Evolutionary conservation across 2,113 vertebrate genomes (phyloP).

Genomic region (Cisticola juncidis): DNA sequence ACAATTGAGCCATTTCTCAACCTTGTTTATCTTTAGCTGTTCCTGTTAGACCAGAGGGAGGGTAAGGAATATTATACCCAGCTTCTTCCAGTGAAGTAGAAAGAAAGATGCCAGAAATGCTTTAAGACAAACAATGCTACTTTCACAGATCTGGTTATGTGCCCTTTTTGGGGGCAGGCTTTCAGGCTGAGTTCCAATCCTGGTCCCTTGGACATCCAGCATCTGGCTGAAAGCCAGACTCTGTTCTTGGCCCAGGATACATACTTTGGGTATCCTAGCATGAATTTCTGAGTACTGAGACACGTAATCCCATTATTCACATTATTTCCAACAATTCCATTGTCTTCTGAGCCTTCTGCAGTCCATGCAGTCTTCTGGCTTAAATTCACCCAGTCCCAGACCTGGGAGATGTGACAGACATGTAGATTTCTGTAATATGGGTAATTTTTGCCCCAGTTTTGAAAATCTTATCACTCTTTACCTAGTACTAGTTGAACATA

Average conservation of each 20-base stretch:
- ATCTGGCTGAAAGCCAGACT: neutral
- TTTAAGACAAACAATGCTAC: neutral
- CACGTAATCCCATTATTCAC: neutral
- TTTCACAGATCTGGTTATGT: neutral
- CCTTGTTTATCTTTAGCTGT: constrained; percentile 55
- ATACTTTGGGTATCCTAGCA: neutral
- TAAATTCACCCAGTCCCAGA: neutral
- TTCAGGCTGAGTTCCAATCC: neutral
- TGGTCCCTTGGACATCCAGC: neutral
- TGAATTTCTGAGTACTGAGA: neutral
- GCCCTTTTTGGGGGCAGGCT: neutral
- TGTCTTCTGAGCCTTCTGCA: neutral
- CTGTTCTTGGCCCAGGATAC: neutral
- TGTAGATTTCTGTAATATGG: neutral
- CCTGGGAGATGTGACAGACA: neutral
- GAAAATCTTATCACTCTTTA: neutral
- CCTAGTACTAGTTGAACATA: neutral
- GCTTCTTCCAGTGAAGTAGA: neutral
- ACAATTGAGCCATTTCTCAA: constrained; percentile 56
- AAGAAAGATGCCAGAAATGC: neutral
- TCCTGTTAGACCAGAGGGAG: constrained; percentile 35
- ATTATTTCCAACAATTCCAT: neutral
- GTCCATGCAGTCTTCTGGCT: neutral
- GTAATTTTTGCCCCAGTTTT: neutral
- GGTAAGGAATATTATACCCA: neutral